These are phyloP conservation scores for Paradoxurus hermaphroditus DNA, from an alignment of 2,113 vertebrate genomes.

Conservation along the genomic window DNA sequence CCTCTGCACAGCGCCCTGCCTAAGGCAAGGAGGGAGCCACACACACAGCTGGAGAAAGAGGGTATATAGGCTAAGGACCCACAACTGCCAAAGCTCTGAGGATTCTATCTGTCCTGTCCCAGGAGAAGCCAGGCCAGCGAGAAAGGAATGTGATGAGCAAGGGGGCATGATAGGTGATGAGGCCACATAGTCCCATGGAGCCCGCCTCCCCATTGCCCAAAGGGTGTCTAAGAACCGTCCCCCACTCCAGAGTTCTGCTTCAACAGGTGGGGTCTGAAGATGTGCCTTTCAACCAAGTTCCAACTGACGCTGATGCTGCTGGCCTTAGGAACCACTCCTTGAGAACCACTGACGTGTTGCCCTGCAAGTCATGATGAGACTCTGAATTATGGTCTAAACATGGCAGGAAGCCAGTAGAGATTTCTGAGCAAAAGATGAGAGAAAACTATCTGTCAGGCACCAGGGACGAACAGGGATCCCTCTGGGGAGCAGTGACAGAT, in stretches of 20 bases:
- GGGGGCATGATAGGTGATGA: too few relatives aligned
- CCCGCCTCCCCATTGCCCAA: rapidly evolving
- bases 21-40: not conserved
- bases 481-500: not conserved
- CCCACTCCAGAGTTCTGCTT: not conserved
- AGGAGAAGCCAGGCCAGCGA: not conserved
- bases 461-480: not conserved
- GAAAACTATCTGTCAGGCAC: not conserved
- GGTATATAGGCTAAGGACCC: rapidly evolving
- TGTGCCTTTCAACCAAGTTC: not conserved
- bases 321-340: not conserved
- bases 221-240: not conserved
- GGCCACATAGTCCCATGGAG: rapidly evolving
- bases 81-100: not conserved
- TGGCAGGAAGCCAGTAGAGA: not conserved
- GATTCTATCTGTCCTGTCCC: too few relatives aligned
- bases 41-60: rapidly evolving
- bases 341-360: not conserved
- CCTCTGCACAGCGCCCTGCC: not conserved
- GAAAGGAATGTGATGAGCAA: not conserved
- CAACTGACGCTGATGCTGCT: too few relatives aligned
- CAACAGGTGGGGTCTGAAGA: not conserved
- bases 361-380: not conserved
- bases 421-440: not conserved
- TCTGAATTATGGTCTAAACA: not conserved